Evolutionary conservation across 1,140 invertebrate species (phyloP).

Genomic region (Drosophila micromelanica): DNA sequence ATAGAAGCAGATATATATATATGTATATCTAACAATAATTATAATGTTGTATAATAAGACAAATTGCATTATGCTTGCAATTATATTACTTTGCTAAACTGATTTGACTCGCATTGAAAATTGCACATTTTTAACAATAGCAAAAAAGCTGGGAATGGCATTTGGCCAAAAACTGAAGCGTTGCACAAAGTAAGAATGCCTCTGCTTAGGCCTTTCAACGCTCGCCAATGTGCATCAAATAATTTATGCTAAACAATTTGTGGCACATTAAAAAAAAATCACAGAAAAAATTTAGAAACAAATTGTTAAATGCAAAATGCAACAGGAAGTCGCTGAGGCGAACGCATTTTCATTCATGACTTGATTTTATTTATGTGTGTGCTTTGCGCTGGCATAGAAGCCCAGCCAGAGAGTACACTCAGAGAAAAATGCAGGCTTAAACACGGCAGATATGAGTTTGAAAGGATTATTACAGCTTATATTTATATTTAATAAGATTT

Average conservation of each 20-base stretch:
- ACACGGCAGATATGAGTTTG: no score
- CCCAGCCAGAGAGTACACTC: slow-evolving; percentile 21
- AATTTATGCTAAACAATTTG: slow-evolving; percentile 68
- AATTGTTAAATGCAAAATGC: slow-evolving; percentile 36
- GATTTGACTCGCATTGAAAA: not conserved
- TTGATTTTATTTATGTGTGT: slow-evolving; percentile 75
- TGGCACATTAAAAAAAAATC: slow-evolving; percentile 17
- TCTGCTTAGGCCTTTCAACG: slow-evolving; percentile 43
- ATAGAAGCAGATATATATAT: not conserved
- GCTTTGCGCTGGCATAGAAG: slow-evolving; percentile 2
- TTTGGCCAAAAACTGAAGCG: slow-evolving; percentile 20
- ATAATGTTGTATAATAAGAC: not conserved
- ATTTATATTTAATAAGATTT: no score
- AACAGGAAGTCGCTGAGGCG: slow-evolving; percentile 76
- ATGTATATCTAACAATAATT: not conserved
- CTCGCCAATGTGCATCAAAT: slow-evolving; percentile 50
- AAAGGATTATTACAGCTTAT: no score
- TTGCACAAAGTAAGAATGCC: slow-evolving; percentile 29
- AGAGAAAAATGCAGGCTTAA: no score
- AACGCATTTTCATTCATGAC: slow-evolving; percentile 81
- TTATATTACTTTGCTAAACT: slow-evolving; percentile 35
- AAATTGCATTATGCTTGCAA: slow-evolving; percentile 32
- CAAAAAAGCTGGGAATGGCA: slow-evolving; percentile 5
- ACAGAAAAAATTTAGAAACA: not conserved
- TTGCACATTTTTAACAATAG: not conserved